These are phyloP conservation scores for Solea solea DNA, from an alignment of 2,113 vertebrate genomes.

Conservation along the genomic window DNA sequence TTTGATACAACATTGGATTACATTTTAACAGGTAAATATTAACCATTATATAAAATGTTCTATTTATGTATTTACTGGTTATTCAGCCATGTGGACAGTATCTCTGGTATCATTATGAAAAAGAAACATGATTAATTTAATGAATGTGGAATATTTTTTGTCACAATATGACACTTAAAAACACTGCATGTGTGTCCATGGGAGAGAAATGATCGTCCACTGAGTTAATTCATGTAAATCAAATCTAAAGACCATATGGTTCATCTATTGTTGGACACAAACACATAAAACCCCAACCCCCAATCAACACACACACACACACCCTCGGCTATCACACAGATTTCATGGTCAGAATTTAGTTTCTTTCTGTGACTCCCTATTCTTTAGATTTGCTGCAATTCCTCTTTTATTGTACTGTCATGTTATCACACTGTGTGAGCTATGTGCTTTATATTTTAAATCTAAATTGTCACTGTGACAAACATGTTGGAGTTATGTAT, in stretches of 20 bases:
- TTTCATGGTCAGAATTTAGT: conserved; percentile 63
- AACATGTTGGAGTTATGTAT: too few species aligned
- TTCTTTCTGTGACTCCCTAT: background rate
- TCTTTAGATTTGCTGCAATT: conserved; percentile 9
- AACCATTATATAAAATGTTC: too few species aligned
- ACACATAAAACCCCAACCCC: conserved; percentile 3
- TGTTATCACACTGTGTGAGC: conserved; percentile 5
- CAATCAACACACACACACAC: conserved; percentile 13
- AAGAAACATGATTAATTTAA: background rate
- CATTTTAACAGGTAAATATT: too few species aligned
- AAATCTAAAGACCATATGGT: conserved; percentile 44
- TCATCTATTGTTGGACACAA: conserved; percentile 31
- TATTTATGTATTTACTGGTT: too few species aligned
- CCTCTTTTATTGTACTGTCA: conserved; percentile 15
- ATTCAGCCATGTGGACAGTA: too few species aligned
- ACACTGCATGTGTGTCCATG: background rate
- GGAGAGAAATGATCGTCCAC: background rate
- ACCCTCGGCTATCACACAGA: conserved; percentile 44
- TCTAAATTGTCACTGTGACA: too few species aligned
- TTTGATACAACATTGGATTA: too few species aligned
- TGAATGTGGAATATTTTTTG: background rate
- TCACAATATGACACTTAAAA: background rate
- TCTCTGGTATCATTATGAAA: background rate
- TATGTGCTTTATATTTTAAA: background rate
- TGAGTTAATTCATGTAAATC: conserved; percentile 42